phyloP scores from a whole-genome alignment of 2,888 invertebrate genomes.

The Ctena decussata region DNA sequence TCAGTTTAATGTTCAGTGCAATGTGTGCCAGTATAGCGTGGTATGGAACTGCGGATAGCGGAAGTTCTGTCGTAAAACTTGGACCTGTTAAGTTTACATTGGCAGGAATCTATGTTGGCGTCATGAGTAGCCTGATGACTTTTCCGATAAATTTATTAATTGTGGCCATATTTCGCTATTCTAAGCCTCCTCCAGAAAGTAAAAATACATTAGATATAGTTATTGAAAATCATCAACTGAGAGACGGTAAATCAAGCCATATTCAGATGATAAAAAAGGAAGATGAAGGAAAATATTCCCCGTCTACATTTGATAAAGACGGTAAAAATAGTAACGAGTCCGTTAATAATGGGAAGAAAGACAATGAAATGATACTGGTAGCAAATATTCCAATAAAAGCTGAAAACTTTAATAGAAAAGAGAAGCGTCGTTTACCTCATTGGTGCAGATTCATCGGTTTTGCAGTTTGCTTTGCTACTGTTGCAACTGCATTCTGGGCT shows the following conservation, averaged over 20 bases:
- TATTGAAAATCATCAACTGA: too few relatives aligned
- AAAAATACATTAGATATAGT: too few relatives aligned
- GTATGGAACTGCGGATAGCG: slow-evolving; percentile 64
- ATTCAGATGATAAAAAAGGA: too few relatives aligned
- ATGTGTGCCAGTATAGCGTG: slow-evolving; percentile 78
- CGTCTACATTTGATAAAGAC: too few relatives aligned
- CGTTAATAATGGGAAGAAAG: too few relatives aligned
- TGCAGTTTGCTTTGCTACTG: slow-evolving; percentile 61
- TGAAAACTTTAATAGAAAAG: slow-evolving; percentile 24
- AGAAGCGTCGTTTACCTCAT: slow-evolving; percentile 54
- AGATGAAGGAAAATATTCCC: too few relatives aligned
- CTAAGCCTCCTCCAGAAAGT: too few relatives aligned
- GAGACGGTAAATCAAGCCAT: too few relatives aligned
- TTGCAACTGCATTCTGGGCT: slow-evolving; percentile 67
- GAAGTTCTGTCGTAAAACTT: slow-evolving; percentile 62
- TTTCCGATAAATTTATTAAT: slow-evolving; percentile 71
- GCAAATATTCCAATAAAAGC: slow-evolving; percentile 20
- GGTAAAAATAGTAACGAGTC: too few relatives aligned
- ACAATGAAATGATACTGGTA: neutral
- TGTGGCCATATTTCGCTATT: too few relatives aligned
- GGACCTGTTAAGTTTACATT: slow-evolving; percentile 72
- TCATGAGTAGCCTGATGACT: slow-evolving; percentile 68
- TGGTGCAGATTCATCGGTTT: slow-evolving; percentile 71
- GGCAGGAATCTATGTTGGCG: slow-evolving; percentile 70
- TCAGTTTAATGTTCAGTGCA: slow-evolving; percentile 73